Percentiles rank a stretch among this genome's conserved stretches.
These are phyloP conservation scores for Bubo bubo DNA, from an alignment of 2,113 vertebrate species.

Conservation along the genomic window DNA sequence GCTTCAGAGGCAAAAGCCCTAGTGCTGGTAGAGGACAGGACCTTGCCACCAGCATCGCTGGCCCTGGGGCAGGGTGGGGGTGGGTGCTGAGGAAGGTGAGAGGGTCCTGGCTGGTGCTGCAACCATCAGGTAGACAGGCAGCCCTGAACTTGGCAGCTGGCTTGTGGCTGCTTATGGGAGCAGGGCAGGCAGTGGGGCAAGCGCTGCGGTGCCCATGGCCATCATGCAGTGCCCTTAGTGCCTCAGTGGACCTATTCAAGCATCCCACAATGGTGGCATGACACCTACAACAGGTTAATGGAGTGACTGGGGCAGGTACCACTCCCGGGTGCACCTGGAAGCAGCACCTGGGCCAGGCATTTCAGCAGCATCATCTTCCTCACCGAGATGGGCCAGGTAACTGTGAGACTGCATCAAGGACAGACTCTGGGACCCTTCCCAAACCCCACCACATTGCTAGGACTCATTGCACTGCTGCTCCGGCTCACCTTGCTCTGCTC, in stretches of 20 bases:
- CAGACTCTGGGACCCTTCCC: neutral
- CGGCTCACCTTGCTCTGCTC: neutral
- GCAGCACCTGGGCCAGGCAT: neutral
- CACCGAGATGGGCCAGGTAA: neutral
- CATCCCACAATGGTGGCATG: rapidly evolving
- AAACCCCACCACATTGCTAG: neutral
- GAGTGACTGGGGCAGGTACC: neutral
- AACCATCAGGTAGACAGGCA: neutral
- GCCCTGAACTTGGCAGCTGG: neutral
- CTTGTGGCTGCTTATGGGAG: rapidly evolving
- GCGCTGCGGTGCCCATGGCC: rapidly evolving
- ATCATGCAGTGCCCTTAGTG: neutral
- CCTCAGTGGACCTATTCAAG: neutral
- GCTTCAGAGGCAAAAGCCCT: neutral
- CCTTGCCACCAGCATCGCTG: neutral
- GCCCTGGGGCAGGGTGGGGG: neutral
- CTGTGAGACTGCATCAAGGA: too few relatives aligned
- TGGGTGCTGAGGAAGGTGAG: neutral
- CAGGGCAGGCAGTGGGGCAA: neutral
- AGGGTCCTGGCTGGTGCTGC: neutral
- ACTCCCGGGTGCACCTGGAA: neutral
- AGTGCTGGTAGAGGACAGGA: neutral
- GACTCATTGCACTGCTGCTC: rapidly evolving
- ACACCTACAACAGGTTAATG: neutral
- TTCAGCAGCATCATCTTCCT: neutral